phyloP scores from a whole-genome alignment of 2,113 vertebrate genomes.

The Leucoraja erinaceus region DNA sequence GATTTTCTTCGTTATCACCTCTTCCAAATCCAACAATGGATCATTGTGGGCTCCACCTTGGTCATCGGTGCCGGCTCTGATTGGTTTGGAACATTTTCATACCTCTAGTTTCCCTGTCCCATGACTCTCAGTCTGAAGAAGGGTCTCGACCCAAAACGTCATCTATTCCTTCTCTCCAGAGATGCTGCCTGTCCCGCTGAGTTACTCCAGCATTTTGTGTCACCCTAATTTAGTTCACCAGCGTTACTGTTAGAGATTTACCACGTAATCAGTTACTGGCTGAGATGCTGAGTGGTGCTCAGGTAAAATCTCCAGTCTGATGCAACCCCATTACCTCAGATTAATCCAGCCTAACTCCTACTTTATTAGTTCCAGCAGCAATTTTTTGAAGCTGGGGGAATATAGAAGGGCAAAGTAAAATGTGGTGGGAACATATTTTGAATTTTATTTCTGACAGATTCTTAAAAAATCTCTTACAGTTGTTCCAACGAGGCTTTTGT shows the following conservation, averaged over 20 bases:
- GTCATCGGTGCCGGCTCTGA: no score
- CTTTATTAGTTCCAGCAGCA: neutral
- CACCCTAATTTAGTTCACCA: neutral
- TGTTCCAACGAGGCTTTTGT: neutral
- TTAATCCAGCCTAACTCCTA: neutral
- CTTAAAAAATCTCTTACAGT: neutral
- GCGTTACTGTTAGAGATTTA: neutral
- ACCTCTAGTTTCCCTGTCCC: no score
- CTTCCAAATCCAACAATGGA: no score
- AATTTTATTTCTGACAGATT: neutral
- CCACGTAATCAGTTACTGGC: neutral
- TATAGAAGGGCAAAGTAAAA: neutral
- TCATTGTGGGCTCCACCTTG: no score
- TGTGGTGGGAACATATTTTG: neutral
- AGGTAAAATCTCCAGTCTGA: neutral
- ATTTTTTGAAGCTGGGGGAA: neutral
- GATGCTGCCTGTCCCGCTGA: no score
- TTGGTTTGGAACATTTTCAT: no score
- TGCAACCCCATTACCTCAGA: neutral
- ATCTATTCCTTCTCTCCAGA: no score
- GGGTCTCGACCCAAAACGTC: no score
- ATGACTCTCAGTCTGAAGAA: no score
- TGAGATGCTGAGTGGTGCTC: neutral
- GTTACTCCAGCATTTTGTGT: neutral
- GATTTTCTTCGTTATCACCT: neutral